Evolutionary conservation across 2,113 vertebrate genomes (phyloP), one percentile per base, ranked within the genome.

Genomic region (Plotosus lineatus): DNA sequence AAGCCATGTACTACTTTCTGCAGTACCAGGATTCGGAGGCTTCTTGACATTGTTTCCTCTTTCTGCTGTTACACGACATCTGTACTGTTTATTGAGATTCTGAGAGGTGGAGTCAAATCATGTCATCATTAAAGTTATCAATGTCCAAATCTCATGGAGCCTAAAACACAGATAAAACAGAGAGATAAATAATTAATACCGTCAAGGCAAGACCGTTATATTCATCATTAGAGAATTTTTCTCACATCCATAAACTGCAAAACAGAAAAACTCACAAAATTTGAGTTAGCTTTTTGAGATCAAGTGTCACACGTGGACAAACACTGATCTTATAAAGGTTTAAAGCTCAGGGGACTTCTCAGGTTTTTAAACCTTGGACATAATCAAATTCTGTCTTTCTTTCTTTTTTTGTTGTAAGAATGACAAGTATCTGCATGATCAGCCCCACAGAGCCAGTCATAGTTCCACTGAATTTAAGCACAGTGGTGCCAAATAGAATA

Each of bases 361-460:
- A 28, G 26, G 6, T 3, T 46, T 28, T 66, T 68, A 76, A 68
- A 21, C 58, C 72, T n/a, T 58, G 26, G 21, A 55, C 61, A 76
- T 46, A 76, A 76, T 76, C 60, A 76, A 28, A 44, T 17, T 81
- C 15, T 56, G 28, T 44, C 74, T 75, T 79, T 74, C 56, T 79
- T 81, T 81, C 2, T 44, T 80, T 75, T 79, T 74, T 75, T 79
- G 74, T 81, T 2, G 61, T 76, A n/a, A 14, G 40, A 61, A 53
- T 3, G n/a, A 55, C 78, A 76, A 80, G 73, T 84, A 84, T 84
- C 63, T 80, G 55, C 73, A 84, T 31, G 83, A 84, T 84, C 72
- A 51, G 33, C 50, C 40, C 8, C 51, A 77, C 51, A 48, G 19
- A 46, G 63, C 55, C 38, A 85, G 85, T 56, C 78, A 86, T 78